These are phyloP conservation scores for Cliona cf. orientalis DNA, from an alignment of 37 sponge, comb jelly and placozoan genomes.

Conservation along the genomic window DNA sequence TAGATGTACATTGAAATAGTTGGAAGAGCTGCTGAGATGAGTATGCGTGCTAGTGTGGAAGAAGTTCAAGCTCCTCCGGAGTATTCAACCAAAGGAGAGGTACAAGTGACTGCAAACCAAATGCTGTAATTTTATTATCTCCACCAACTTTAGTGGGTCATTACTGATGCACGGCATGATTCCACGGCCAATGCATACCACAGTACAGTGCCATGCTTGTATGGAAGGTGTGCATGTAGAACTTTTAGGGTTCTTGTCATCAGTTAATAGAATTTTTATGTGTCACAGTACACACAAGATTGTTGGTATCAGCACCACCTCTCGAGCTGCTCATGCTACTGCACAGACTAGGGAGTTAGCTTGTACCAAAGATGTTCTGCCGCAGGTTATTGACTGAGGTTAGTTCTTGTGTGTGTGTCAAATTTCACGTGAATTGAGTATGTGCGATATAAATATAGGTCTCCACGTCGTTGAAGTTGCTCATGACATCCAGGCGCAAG, in stretches of 20 bases:
- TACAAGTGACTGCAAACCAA: too few species aligned
- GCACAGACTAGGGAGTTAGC: conserved; percentile 25
- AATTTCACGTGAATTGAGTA: not conserved
- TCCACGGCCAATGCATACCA: conserved; percentile 23
- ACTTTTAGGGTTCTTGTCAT: not conserved
- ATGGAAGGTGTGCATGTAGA: not conserved
- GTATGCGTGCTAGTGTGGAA: too few species aligned
- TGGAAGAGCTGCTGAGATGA: too few species aligned
- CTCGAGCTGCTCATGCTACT: conserved; percentile 3
- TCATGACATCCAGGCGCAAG: conserved; percentile 20
- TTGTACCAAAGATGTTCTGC: conserved; percentile 25
- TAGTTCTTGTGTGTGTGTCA: not conserved
- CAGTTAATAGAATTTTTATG: not conserved
- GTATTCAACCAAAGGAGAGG: too few species aligned
- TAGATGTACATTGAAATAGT: too few species aligned
- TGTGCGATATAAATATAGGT: not conserved
- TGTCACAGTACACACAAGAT: conserved; percentile 13
- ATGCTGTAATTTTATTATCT: too few species aligned
- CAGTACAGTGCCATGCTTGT: conserved; percentile 13
- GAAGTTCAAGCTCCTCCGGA: too few species aligned
- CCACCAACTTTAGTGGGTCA: conserved; percentile 22
- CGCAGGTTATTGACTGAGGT: conserved; percentile 25
- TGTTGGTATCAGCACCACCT: conserved; percentile 2
- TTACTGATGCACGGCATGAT: conserved; percentile 16
- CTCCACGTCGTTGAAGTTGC: conserved; percentile 25